Percentiles rank a stretch among this genome's conserved stretches.
Conservation (phyloP, 2,888 invertebrate species). For the Ormia ochracea region DNA sequence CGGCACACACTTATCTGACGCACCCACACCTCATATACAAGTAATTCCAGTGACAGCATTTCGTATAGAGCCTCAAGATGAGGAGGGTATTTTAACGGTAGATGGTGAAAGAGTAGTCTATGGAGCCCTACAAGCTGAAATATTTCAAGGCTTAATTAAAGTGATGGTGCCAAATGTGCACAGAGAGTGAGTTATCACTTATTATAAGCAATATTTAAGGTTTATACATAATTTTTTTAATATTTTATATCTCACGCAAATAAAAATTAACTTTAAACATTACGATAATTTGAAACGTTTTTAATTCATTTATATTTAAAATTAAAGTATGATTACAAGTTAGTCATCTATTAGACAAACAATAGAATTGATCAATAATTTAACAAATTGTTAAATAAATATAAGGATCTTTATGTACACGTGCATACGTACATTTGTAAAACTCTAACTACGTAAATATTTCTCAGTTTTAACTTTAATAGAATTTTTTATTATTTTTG, state of each 20-base stretch:
- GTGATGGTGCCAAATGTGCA: constrained; percentile 81
- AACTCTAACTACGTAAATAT: too few species aligned
- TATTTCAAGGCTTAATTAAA: constrained; percentile 85
- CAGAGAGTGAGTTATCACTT: neutral
- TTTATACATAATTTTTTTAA: neutral
- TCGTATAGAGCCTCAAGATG: constrained; percentile 88
- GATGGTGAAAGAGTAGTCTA: constrained; percentile 95
- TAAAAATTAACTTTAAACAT: neutral
- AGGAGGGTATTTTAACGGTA: constrained; percentile 88
- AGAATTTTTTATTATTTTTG: neutral
- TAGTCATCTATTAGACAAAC: too few species aligned
- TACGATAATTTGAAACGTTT: neutral
- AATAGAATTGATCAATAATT: too few species aligned
- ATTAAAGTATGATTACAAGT: too few species aligned
- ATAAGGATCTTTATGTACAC: too few species aligned
- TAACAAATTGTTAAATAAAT: too few species aligned
- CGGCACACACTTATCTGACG: constrained; percentile 87
- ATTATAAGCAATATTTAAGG: neutral
- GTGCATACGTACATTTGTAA: too few species aligned
- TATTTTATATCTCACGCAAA: neutral
- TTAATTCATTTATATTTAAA: too few species aligned
- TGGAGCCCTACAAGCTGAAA: constrained; percentile 92
- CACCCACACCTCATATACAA: constrained; percentile 82
- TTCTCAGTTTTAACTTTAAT: neutral
- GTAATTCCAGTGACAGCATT: constrained; percentile 93